These are phyloP conservation scores for Pinctada fucata DNA, from an alignment of 2,888 invertebrate genomes.

Conservation along the genomic window DNA sequence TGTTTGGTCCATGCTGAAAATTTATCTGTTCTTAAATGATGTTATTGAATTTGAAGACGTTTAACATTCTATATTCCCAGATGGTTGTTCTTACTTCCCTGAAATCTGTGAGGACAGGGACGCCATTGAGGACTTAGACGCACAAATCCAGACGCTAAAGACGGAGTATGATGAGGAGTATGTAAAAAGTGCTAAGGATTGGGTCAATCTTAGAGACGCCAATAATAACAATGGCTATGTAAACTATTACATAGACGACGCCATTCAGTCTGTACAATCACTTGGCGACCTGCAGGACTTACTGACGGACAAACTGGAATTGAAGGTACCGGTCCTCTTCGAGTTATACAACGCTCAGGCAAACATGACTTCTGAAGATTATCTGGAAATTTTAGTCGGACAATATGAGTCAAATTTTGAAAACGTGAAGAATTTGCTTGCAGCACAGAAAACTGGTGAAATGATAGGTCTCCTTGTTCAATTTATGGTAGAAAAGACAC, in stretches of 20 bases:
- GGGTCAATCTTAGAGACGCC: not conserved
- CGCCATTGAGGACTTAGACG: slow-evolving; percentile 10
- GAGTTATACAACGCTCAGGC: too few relatives aligned
- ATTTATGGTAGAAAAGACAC: not conserved
- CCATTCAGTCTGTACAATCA: slow-evolving; percentile 5
- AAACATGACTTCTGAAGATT: not conserved
- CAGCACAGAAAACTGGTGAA: not conserved
- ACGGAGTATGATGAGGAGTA: slow-evolving; percentile 11
- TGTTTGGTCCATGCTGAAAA: too few relatives aligned
- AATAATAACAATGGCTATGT: slow-evolving; percentile 16
- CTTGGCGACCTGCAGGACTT: not conserved
- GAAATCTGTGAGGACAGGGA: slow-evolving; percentile 6
- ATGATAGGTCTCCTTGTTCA: not conserved
- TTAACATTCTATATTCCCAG: not conserved
- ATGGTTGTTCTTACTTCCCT: slow-evolving; percentile 4
- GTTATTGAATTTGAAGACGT: too few relatives aligned
- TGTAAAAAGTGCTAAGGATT: too few relatives aligned
- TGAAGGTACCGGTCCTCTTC: too few relatives aligned
- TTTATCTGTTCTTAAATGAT: too few relatives aligned
- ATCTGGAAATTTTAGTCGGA: not conserved
- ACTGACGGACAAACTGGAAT: not conserved
- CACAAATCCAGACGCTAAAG: not conserved
- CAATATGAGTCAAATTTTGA: not conserved
- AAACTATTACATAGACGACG: slow-evolving; percentile 7
- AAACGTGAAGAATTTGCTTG: not conserved